Conservation (phyloP, 2,113 vertebrate genomes). For the Tauraco erythrolophus region DNA sequence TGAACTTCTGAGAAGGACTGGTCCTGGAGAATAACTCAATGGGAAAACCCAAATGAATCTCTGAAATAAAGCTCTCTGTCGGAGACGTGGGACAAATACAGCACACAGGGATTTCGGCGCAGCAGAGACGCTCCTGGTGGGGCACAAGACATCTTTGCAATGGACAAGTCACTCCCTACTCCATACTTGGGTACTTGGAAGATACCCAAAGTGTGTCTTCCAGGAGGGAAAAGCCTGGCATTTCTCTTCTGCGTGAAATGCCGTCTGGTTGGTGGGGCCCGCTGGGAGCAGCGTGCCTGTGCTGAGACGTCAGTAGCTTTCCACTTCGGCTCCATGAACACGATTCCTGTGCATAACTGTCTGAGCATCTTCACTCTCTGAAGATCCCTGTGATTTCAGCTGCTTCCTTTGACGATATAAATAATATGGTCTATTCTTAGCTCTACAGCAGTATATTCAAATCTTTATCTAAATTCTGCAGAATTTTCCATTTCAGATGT, state of each 20-base stretch:
- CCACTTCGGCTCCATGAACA: neutral
- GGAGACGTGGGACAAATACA: neutral
- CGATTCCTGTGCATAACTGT: neutral
- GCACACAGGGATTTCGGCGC: neutral
- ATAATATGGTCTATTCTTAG: slow-evolving; percentile 75
- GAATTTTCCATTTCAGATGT: slow-evolving; percentile 51
- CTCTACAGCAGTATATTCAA: slow-evolving; percentile 5
- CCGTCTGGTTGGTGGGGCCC: neutral
- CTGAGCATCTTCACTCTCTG: neutral
- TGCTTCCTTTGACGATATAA: slow-evolving; percentile 57
- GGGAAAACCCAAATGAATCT: neutral
- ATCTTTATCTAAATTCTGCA: slow-evolving; percentile 52
- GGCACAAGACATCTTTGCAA: neutral
- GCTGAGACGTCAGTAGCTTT: slow-evolving; percentile 16
- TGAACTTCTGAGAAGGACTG: neutral
- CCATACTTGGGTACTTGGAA: neutral
- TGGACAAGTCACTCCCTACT: neutral
- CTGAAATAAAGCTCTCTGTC: neutral
- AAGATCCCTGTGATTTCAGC: slow-evolving; percentile 32
- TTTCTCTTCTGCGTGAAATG: neutral
- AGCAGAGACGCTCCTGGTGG: rapidly evolving
- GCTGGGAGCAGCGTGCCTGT: neutral
- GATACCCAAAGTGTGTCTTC: neutral
- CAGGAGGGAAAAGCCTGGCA: neutral
- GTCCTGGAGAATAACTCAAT: neutral